Percentiles rank a stretch among this genome's conserved stretches.
These are phyloP conservation scores for Prunella himalayana DNA, from an alignment of 2,113 vertebrate species.

Conservation along the genomic window DNA sequence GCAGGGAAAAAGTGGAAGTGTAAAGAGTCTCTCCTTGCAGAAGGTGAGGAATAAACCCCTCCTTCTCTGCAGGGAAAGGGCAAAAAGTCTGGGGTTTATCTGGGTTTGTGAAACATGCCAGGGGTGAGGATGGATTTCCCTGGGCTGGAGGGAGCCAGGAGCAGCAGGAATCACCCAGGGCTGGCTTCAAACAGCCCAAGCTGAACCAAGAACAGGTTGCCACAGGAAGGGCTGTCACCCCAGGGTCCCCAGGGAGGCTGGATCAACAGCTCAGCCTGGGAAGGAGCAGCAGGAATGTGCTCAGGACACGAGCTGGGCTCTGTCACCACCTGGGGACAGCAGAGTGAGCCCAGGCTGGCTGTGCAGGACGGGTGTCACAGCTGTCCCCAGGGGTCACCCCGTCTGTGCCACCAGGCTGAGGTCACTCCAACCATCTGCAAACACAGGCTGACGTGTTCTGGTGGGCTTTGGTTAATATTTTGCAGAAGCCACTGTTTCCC, in stretches of 20 bases:
- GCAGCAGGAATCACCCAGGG: background rate
- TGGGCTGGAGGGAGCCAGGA: background rate
- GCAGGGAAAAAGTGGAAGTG: background rate
- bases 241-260: background rate
- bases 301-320: background rate
- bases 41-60: background rate
- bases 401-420: background rate
- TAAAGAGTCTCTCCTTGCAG: background rate
- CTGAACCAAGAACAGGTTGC: background rate
- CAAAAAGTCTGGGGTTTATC: background rate
- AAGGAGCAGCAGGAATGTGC: background rate
- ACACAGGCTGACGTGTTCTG: background rate
- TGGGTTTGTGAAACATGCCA: background rate
- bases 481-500: background rate
- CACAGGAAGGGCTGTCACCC: background rate
- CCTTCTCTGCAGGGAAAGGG: background rate
- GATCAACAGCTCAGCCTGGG: background rate
- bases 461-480: conserved; percentile 14
- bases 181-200: background rate
- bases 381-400: background rate
- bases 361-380: rapidly evolving
- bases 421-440: background rate
- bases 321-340: background rate
- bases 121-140: background rate
- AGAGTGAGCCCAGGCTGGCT: background rate